Evolutionary conservation across 2,888 invertebrate genomes (phyloP).

Genomic region (Dynastes grantii): DNA sequence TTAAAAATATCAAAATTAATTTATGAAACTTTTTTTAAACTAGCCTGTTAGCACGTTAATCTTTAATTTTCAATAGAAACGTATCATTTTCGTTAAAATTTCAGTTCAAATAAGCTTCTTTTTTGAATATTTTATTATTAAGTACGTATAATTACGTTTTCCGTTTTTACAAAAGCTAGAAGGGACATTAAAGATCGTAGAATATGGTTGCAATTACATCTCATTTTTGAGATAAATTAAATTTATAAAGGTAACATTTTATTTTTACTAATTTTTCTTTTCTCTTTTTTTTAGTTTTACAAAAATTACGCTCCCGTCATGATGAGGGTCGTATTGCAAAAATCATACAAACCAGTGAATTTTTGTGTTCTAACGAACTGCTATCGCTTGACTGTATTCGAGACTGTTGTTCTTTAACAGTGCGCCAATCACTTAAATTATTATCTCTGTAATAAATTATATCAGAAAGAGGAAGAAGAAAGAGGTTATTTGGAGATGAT

Average conservation of each 20-base stretch:
- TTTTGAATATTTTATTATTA: too few relatives aligned
- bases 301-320: conserved; percentile 21
- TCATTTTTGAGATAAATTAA: background rate
- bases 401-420: conserved; percentile 41
- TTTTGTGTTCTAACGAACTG: conserved; percentile 17
- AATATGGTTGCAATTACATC: too few relatives aligned
- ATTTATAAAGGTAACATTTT: background rate
- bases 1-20: too few relatives aligned
- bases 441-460: background rate
- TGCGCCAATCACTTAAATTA: conserved; percentile 21
- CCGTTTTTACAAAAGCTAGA: too few relatives aligned
- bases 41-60: too few relatives aligned
- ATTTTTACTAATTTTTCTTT: conserved; percentile 25
- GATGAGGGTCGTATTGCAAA: conserved; percentile 35
- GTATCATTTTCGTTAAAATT: too few relatives aligned
- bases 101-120: too few relatives aligned
- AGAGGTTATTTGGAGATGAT: background rate
- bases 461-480: background rate
- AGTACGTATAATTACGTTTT: too few relatives aligned
- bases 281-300: conserved; percentile 37
- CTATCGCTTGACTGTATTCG: conserved; percentile 27
- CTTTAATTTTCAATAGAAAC: too few relatives aligned
- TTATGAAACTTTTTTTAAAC: too few relatives aligned
- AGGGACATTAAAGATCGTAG: too few relatives aligned
- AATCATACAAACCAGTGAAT: conserved; percentile 30